Conservation (phyloP, 2,797 vertebrate genomes). For the Argyrosomus regius region DNA sequence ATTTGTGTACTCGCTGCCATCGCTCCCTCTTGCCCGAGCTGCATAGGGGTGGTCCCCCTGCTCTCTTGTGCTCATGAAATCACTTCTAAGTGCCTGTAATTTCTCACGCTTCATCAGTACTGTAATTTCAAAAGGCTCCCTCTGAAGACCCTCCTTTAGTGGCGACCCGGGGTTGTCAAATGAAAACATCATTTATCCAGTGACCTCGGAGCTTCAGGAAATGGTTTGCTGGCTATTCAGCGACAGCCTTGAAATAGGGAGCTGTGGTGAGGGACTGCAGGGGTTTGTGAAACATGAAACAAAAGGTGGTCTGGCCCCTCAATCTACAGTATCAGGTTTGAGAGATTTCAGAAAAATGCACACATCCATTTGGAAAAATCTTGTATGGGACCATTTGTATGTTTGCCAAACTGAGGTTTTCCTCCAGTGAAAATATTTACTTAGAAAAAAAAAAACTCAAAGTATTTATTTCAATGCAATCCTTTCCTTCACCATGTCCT, state of each 20-base stretch:
- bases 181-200: constrained; percentile 83
- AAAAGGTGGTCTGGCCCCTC: constrained; percentile 82
- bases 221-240: constrained; percentile 80
- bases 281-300: constrained; percentile 83
- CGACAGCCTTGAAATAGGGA: constrained; percentile 82
- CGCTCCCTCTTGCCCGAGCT: constrained; percentile 32
- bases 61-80: constrained; percentile 74
- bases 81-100: constrained; percentile 82
- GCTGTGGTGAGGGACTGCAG: constrained; percentile 70
- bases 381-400: constrained; percentile 79
- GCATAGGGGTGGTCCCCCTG: constrained; percentile 74
- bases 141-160: constrained; percentile 76
- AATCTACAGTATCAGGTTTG: constrained; percentile 82
- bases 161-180: constrained; percentile 77
- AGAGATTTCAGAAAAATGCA: constrained; percentile 82
- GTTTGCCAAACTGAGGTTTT: constrained; percentile 84
- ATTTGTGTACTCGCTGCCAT: constrained; percentile 59
- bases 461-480: constrained; percentile 83
- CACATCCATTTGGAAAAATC: constrained; percentile 82
- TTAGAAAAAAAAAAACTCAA: constrained; percentile 76
- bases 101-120: constrained; percentile 85
- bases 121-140: constrained; percentile 80
- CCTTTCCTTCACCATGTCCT: constrained; percentile 76
- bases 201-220: constrained; percentile 83
- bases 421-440: constrained; percentile 86